Percentiles rank a stretch among this genome's conserved stretches.
Evolutionary conservation across 1,140 invertebrate species (phyloP).

Genomic region (Listronotus bonariensis): DNA sequence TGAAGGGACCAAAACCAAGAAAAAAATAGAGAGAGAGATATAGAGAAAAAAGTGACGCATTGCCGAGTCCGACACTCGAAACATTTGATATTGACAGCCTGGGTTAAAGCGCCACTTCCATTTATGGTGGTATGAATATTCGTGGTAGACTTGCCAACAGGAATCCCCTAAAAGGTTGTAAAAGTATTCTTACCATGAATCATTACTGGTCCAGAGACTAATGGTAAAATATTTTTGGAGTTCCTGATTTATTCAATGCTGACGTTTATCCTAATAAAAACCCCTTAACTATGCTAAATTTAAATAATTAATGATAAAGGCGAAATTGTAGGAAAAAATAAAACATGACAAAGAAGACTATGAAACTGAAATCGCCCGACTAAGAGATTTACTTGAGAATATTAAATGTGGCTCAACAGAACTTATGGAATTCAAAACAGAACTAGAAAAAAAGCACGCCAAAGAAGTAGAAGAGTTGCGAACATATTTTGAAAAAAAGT

Average conservation of each 20-base stretch:
- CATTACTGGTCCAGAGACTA: too few species aligned
- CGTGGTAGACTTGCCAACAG: too few species aligned
- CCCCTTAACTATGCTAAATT: slow-evolving; percentile 47
- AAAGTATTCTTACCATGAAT: too few species aligned
- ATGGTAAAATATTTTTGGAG: too few species aligned
- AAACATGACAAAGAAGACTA: slow-evolving; percentile 54
- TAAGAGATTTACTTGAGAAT: slow-evolving; percentile 56
- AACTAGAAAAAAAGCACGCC: slow-evolving; percentile 66
- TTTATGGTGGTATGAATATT: too few species aligned
- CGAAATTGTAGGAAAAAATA: slow-evolving; percentile 43
- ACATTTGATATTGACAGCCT: too few species aligned
- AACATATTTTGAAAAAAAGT: slow-evolving; percentile 78
- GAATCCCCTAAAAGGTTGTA: too few species aligned
- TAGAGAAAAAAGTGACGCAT: too few species aligned
- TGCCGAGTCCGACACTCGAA: too few species aligned
- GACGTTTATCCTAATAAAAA: slow-evolving; percentile 4
- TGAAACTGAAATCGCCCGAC: slow-evolving; percentile 56
- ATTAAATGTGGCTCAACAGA: slow-evolving; percentile 60
- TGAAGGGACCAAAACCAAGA: too few species aligned
- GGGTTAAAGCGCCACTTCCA: too few species aligned
- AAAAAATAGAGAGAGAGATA: too few species aligned
- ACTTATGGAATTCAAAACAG: slow-evolving; percentile 59
- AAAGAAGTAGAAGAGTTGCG: slow-evolving; percentile 77
- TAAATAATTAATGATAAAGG: not conserved
- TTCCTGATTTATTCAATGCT: not conserved